A percentile compares a stretch with the other conserved stretches of the same genome.
phyloP scores from a whole-genome alignment of 2,888 invertebrate species.

The Ommatoiulus sabulosus region DNA sequence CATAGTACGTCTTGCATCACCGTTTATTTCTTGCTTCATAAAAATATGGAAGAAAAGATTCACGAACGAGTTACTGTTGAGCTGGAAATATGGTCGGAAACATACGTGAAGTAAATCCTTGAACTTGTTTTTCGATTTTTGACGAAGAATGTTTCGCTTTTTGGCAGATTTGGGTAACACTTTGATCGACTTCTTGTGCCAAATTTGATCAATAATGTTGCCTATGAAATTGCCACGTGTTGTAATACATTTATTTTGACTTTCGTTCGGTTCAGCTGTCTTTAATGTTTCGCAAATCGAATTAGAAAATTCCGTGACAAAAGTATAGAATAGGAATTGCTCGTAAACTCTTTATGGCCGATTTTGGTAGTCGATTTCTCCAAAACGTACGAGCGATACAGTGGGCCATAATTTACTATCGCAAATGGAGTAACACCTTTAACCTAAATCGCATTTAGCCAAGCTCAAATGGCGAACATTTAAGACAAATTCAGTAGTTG shows the following conservation, averaged over 20 bases:
- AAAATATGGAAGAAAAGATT: background rate
- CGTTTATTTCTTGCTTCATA: background rate
- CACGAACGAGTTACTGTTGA: background rate
- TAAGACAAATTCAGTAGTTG: slow-evolving; percentile 24
- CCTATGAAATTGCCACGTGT: background rate
- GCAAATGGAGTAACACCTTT: background rate
- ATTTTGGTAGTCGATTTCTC: background rate
- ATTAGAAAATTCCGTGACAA: background rate
- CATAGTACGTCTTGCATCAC: background rate
- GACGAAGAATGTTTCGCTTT: background rate
- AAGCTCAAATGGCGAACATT: background rate
- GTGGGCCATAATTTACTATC: background rate
- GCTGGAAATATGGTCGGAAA: background rate
- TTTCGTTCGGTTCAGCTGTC: background rate
- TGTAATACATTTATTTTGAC: background rate
- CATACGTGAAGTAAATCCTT: background rate
- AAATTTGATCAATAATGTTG: slow-evolving; percentile 25
- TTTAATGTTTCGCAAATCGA: background rate
- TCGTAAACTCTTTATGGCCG: no score
- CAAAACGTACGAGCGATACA: background rate
- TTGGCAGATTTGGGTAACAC: slow-evolving; percentile 10
- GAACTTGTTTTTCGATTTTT: background rate
- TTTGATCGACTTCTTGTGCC: background rate
- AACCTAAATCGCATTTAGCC: background rate
- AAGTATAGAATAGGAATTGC: background rate